Percentiles rank a stretch among this genome's conserved stretches.
Evolutionary conservation across 2,797 vertebrate genomes (phyloP).

Genomic region (Phalanger gymnotis): DNA sequence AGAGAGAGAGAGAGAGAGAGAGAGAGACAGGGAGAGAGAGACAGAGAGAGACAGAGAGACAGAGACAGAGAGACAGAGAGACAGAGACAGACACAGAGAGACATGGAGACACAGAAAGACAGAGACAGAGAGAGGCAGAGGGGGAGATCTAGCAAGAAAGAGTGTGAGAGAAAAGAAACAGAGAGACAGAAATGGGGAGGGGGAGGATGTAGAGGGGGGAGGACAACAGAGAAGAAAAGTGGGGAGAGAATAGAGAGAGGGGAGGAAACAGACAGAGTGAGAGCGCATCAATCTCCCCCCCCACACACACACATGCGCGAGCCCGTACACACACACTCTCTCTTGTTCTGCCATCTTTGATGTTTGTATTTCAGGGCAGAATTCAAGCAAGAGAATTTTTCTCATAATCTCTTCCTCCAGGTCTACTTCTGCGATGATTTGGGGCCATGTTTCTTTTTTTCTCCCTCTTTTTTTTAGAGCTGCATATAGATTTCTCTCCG

Average conservation of each 20-base stretch:
- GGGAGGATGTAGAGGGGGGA: too few species aligned
- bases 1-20: neutral
- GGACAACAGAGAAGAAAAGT: too few species aligned
- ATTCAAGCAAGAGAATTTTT: slow-evolving; percentile 73
- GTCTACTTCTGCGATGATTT: slow-evolving; percentile 79
- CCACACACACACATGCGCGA: slow-evolving; percentile 14
- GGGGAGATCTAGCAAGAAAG: too few species aligned
- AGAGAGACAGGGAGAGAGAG: neutral
- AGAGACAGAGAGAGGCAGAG: too few species aligned
- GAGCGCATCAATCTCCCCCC: neutral
- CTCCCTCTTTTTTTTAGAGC: neutral
- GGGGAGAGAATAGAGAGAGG: too few species aligned
- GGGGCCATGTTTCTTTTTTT: slow-evolving; percentile 61
- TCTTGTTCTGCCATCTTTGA: slow-evolving; percentile 79
- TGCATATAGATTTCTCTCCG: slow-evolving; percentile 40
- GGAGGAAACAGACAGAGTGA: neutral
- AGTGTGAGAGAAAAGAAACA: too few species aligned
- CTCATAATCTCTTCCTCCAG: slow-evolving; percentile 75
- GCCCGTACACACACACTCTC: slow-evolving; percentile 20
- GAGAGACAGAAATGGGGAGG: too few species aligned
- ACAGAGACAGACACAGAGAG: too few species aligned
- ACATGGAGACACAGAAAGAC: too few species aligned
- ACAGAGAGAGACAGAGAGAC: neutral
- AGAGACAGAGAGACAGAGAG: too few species aligned
- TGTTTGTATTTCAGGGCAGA: slow-evolving; percentile 79